Percentiles rank a stretch among this genome's conserved stretches.
These are phyloP conservation scores for Caenorhabditis macrosperma DNA, from an alignment of 2,888 invertebrate species.

Conservation along the genomic window DNA sequence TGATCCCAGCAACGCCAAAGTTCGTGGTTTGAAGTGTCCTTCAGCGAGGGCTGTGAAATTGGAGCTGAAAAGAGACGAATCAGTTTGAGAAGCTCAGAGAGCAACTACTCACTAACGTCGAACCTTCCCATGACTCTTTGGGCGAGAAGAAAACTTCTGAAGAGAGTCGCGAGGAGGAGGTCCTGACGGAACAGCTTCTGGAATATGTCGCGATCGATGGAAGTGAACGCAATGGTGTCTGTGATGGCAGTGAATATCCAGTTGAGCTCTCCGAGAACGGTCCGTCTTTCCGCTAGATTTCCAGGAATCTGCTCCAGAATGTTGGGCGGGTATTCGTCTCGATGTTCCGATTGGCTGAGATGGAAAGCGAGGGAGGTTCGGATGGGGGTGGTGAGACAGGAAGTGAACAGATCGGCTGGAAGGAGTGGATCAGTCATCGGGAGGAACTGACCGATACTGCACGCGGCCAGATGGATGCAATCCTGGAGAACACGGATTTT, in stretches of 20 bases:
- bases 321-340: conserved; percentile 70
- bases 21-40: conserved; percentile 88
- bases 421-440: conserved; percentile 95
- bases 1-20: conserved; percentile 93
- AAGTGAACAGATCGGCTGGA: conserved; percentile 96
- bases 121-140: conserved; percentile 93
- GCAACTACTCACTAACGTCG: conserved; percentile 85
- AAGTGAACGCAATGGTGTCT: conserved; percentile 99
- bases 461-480: conserved; percentile 97
- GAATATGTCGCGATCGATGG: conserved; percentile 91
- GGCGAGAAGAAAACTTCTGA: conserved; percentile 95
- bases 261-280: conserved; percentile 98
- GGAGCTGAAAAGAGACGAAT: conserved; percentile 36
- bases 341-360: conserved; percentile 71
- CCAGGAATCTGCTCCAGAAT: conserved; percentile 89
- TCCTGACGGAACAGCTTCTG: conserved; percentile 94
- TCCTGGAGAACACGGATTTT: conserved; percentile 74
- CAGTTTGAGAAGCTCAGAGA: not conserved
- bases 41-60: conserved; percentile 90
- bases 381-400: conserved; percentile 98
- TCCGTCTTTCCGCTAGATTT: conserved; percentile 87
- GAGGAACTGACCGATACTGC: conserved; percentile 91
- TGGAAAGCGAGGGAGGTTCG: conserved; percentile 83
- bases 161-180: conserved; percentile 96
- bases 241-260: conserved; percentile 99